phyloP scores from a whole-genome alignment of 2,113 vertebrate genomes.

The Lanius ludovicianus region DNA sequence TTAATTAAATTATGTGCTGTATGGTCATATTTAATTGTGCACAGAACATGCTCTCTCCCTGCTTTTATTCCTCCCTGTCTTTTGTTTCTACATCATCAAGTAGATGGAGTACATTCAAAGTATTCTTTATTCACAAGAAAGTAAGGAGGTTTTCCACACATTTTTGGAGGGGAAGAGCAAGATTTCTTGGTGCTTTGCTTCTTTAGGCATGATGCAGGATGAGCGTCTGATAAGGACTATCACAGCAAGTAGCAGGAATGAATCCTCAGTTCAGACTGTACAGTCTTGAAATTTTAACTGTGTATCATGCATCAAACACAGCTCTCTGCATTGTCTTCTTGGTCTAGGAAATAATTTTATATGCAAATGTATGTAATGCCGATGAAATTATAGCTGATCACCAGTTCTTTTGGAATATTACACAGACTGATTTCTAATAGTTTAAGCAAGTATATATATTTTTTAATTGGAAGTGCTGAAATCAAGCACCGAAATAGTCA shows the following conservation, averaged over 20 bases:
- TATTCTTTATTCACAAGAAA: not conserved
- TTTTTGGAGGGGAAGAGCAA: not conserved
- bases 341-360: not conserved
- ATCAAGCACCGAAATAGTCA: not conserved
- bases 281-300: not conserved
- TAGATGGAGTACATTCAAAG: not conserved
- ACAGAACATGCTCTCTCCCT: not conserved
- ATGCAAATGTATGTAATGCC: not conserved
- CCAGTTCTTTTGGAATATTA: not conserved
- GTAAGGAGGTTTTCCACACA: not conserved
- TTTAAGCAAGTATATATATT: not conserved
- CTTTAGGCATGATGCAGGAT: not conserved
- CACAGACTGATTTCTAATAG: not conserved
- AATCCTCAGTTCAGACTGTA: not conserved
- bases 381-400: not conserved
- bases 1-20: conserved; percentile 24
- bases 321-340: not conserved
- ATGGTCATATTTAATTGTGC: not conserved
- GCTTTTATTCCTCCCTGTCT: not conserved
- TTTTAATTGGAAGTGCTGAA: not conserved
- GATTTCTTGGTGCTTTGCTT: not conserved
- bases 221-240: not conserved
- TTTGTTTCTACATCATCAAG: not conserved
- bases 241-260: not conserved
- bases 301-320: not conserved